These are phyloP conservation scores for Liparis tanakae DNA, from an alignment of 2,797 vertebrate species.

Conservation along the genomic window DNA sequence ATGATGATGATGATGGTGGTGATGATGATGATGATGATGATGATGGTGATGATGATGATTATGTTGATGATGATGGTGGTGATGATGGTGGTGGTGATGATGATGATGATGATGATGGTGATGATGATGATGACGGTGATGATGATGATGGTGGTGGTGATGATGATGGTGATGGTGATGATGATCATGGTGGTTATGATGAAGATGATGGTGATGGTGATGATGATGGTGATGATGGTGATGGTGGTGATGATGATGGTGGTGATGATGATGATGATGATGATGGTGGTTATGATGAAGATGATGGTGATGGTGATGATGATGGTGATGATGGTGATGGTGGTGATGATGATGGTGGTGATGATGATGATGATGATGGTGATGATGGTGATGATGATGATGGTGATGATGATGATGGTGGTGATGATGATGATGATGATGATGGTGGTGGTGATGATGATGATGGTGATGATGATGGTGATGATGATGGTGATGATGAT, in stretches of 20 bases:
- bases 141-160: constrained; percentile 2
- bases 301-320: neutral
- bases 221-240: constrained; percentile 14
- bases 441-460: too few species aligned
- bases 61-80: too few species aligned
- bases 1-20: too few species aligned
- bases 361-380: neutral
- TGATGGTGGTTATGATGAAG: neutral
- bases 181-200: neutral
- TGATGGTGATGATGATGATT: too few species aligned
- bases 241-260: neutral
- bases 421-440: too few species aligned
- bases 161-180: constrained; percentile 14
- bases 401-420: too few species aligned
- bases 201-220: constrained; percentile 3
- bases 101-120: constrained; percentile 15
- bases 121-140: neutral
- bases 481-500: too few species aligned
- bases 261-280: neutral
- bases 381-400: neutral
- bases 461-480: too few species aligned
- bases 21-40: too few species aligned
- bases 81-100: neutral
- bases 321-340: neutral
- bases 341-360: neutral